Evolutionary conservation across 2,113 vertebrate species (phyloP), one percentile per base, ranked within the genome.

Genomic region (Peromyscus leucopus): DNA sequence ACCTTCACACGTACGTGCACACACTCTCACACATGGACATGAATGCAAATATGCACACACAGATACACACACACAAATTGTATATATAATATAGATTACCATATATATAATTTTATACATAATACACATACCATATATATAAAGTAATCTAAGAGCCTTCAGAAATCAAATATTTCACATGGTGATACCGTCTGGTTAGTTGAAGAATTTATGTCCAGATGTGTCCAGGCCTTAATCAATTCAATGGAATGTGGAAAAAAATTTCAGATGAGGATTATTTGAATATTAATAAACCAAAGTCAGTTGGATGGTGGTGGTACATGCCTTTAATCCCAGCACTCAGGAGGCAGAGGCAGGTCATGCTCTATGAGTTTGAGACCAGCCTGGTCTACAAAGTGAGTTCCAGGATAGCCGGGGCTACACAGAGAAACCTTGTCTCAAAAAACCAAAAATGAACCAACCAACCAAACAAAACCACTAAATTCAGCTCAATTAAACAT

Each of bases 401-500:
- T 71, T 71, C 69, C 33, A 71, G 69, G 71, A 72, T 17, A 72
- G 17, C 17, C 7, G 10, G 36, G 71, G 71, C 71, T 72, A 72
- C 71, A n/a, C 31, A 19, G 36, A n/a, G 71, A 72, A 72, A 21
- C 71, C 36, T 10, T 76, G 74, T 46, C 74, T 76, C 24, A 1
- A 76, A 42, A 75, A 42, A 24, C 21, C 19, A 42, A 74, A 74
- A 75, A 42, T 1, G 16, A 39, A 39, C 0, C 39, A 75, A 75
- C 0, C 16, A 74, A 39, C 8, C 16, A 74, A 33, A 79, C 63
- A 42, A 51, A 76, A 26, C 1, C 39, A 28, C 13, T 28, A 72
- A 92, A 83, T 75, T n/a, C 28, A 90, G 76, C 87, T 74, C 85
- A 80, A 82, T 82, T 83, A 71, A 92, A n/a, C n/a, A n/a, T n/a